These are phyloP conservation scores for Ectemnius continuus DNA, from an alignment of 2,888 invertebrate genomes.

Conservation along the genomic window DNA sequence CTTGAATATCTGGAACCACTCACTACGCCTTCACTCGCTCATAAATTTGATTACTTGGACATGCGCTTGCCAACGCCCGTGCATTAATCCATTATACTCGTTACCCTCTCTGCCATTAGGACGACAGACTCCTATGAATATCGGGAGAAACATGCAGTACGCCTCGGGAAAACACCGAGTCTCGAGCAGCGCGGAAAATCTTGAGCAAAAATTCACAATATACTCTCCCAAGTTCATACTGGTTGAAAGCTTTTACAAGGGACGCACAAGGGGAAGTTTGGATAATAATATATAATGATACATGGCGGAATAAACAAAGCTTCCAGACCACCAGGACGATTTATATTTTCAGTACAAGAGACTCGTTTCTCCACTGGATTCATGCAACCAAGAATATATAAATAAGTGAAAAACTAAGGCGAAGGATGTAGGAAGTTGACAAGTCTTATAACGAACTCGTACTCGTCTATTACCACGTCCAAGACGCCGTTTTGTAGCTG, in stretches of 20 bases:
- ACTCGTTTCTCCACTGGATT: no score
- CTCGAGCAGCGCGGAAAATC: background rate
- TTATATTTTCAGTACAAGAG: no score
- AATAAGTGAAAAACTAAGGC: background rate
- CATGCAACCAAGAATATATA: background rate
- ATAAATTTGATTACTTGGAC: constrained; percentile 6
- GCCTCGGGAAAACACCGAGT: background rate
- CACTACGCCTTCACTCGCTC: background rate
- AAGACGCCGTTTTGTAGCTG: background rate
- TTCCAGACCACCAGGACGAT: background rate
- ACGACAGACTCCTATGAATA: background rate
- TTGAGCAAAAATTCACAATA: background rate
- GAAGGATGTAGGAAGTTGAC: background rate
- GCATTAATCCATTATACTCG: constrained; percentile 8
- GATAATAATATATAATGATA: no score
- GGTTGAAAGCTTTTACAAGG: constrained; percentile 9
- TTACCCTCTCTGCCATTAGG: background rate
- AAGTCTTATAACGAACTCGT: background rate
- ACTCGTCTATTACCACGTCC: background rate
- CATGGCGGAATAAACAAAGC: background rate
- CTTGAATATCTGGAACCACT: constrained; percentile 7
- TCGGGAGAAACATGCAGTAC: background rate
- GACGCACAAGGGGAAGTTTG: no score
- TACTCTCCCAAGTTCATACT: background rate
- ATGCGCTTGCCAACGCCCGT: background rate